A percentile compares a stretch with the other conserved stretches of the same genome.
Evolutionary conservation across 2,797 vertebrate genomes (phyloP).

Genomic region (Schizothorax lantsangensis): DNA sequence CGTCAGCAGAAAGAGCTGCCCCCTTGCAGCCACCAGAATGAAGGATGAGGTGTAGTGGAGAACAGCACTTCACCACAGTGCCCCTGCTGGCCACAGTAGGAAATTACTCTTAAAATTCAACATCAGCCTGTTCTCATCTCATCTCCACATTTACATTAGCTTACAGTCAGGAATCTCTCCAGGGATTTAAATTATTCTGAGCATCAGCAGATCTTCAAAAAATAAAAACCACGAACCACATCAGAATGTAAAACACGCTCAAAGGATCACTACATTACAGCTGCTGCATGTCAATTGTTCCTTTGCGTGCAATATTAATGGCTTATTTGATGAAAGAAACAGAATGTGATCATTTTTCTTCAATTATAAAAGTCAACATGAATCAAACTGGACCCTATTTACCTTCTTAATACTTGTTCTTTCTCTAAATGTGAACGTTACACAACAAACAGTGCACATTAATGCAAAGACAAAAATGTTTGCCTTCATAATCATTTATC

Average conservation of each 20-base stretch:
- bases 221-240: not conserved
- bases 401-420: not conserved
- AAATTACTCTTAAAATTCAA: constrained; percentile 50
- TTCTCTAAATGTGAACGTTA: not conserved
- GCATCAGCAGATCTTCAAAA: constrained; percentile 15
- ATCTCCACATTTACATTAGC: not conserved
- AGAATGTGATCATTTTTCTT: not conserved
- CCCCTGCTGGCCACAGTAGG: constrained; percentile 78
- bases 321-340: not conserved
- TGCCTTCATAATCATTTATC: not conserved
- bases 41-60: constrained; percentile 87
- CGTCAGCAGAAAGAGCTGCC: constrained; percentile 90
- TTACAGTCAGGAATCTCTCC: constrained; percentile 18
- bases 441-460: not conserved
- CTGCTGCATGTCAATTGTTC: not conserved
- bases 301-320: not conserved
- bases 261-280: constrained; percentile 5
- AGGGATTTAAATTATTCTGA: not conserved
- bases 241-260: not conserved
- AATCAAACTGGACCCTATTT: not conserved
- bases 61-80: constrained; percentile 84
- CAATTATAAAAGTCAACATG: not conserved
- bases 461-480: not conserved
- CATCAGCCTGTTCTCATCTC: not conserved
- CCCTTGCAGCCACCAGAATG: constrained; percentile 92